Evolutionary conservation across 2,113 vertebrate genomes (phyloP), one percentile per base, ranked within the genome.

Genomic region (Ageneiosus marmoratus): DNA sequence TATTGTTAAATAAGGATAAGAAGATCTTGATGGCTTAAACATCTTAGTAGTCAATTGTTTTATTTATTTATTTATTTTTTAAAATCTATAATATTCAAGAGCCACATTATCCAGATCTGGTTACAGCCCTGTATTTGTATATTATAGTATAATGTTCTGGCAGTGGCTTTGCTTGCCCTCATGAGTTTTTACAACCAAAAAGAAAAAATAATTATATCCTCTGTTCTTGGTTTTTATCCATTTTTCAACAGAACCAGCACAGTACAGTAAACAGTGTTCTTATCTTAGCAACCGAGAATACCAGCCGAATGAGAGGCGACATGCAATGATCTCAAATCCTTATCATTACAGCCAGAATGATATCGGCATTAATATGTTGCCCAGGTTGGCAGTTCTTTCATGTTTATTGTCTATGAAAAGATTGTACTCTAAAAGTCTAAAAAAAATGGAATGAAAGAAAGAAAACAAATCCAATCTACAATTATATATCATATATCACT

Each of bases 221-320:
- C 55, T 85, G 81, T 87, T 83, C 76, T 67, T 77, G 72, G 78
- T 89, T 79, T n/a, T 51, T 83, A 80, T 83, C 81, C 86, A 65
- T 77, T 75, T 41, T 62, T 81, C 53, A 48, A 65, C 60, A 84
- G 70, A 90, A 91, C 81, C 83, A 86, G 82, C 77, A 84, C 74
- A 89, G 87, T 88, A 83, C 81, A 89, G 79, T 85, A 58, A 86
- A 86, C 86, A 88, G 83, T 89, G 88, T 82, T 88, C 88, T 89
- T 87, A 88, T 89, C 89, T 90, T 90, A 90, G 91, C 90, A 90
- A 91, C 89, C 88, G 89, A 89, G 87, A 87, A 82, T 90, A 88
- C 89, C 89, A 93, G 91, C 89, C 88, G 88, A 87, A 86, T 88
- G 81, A 76, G 88, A 89, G 86, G 80, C 88, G 89, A 88, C 85